Evolutionary conservation across 2,113 vertebrate genomes (phyloP).

Genomic region (Zapus hudsonius): DNA sequence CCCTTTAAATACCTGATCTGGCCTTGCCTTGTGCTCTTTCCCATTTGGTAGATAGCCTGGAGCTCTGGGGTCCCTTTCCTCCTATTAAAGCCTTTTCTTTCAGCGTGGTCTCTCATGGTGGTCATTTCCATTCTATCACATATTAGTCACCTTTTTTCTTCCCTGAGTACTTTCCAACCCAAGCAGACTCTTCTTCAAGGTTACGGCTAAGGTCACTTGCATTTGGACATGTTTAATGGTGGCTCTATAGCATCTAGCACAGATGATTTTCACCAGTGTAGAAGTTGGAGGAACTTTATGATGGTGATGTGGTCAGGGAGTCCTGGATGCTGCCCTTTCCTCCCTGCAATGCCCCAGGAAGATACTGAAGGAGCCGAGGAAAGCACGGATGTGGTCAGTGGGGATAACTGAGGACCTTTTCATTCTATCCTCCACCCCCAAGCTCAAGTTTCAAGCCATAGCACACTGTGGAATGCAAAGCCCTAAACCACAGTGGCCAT

Average conservation of each 20-base stretch:
- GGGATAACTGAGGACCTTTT: not conserved
- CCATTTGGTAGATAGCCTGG: too few relatives aligned
- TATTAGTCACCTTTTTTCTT: not conserved
- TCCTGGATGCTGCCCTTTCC: not conserved
- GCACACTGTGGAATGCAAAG: too few relatives aligned
- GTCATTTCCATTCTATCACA: too few relatives aligned
- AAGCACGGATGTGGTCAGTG: not conserved
- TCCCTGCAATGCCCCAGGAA: not conserved
- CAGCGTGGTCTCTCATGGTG: too few relatives aligned
- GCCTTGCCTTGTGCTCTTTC: too few relatives aligned
- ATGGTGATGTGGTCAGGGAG: too few relatives aligned
- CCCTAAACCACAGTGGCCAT: not conserved
- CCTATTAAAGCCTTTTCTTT: too few relatives aligned
- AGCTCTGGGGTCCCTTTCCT: too few relatives aligned
- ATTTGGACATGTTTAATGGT: not conserved
- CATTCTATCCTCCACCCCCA: not conserved
- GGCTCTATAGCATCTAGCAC: rapidly evolving
- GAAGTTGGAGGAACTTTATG: too few relatives aligned
- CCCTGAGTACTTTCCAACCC: not conserved
- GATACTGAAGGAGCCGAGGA: not conserved
- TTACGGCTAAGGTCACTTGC: not conserved
- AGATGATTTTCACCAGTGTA: rapidly evolving
- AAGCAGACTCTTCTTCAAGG: not conserved
- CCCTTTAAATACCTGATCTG: too few relatives aligned
- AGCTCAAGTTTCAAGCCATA: not conserved